Percentiles rank a stretch among this genome's conserved stretches.
phyloP scores from a whole-genome alignment of 2,888 invertebrate species.

The Hoplodrina blanda region DNA sequence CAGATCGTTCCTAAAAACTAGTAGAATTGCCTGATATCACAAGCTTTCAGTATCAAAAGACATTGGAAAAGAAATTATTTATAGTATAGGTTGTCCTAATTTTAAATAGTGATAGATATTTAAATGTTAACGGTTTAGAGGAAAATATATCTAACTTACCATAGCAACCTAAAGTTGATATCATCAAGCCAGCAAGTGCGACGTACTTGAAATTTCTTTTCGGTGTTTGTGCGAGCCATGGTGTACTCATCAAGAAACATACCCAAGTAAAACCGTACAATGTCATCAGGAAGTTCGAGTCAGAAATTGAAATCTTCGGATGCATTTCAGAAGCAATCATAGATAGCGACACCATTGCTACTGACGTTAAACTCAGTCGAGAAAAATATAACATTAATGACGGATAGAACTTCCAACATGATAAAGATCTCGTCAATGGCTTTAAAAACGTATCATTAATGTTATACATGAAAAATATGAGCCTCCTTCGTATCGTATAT shows the following conservation, averaged over 20 bases:
- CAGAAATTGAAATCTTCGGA: conserved; percentile 80
- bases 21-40: neutral
- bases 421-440: conserved; percentile 84
- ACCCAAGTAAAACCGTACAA: conserved; percentile 87
- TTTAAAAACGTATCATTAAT: conserved; percentile 86
- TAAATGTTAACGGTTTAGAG: neutral
- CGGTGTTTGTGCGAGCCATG: conserved; percentile 85
- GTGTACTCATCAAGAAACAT: conserved; percentile 84
- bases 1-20: no score
- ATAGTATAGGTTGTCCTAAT: neutral
- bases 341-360: conserved; percentile 80
- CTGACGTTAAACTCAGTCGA: conserved; percentile 80
- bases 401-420: conserved; percentile 87
- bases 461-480: conserved; percentile 79
- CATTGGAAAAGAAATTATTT: neutral
- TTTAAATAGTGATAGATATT: neutral
- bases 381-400: conserved; percentile 81
- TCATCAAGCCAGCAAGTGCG: conserved; percentile 76
- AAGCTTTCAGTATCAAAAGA: neutral
- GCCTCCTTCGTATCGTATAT: conserved; percentile 81
- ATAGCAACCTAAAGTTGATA: conserved; percentile 81
- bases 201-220: conserved; percentile 87
- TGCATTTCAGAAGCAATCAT: conserved; percentile 81
- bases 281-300: conserved; percentile 84
- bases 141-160: conserved; percentile 71